phyloP scores from a whole-genome alignment of 2,113 vertebrate species.

The Gallinago undulata region DNA sequence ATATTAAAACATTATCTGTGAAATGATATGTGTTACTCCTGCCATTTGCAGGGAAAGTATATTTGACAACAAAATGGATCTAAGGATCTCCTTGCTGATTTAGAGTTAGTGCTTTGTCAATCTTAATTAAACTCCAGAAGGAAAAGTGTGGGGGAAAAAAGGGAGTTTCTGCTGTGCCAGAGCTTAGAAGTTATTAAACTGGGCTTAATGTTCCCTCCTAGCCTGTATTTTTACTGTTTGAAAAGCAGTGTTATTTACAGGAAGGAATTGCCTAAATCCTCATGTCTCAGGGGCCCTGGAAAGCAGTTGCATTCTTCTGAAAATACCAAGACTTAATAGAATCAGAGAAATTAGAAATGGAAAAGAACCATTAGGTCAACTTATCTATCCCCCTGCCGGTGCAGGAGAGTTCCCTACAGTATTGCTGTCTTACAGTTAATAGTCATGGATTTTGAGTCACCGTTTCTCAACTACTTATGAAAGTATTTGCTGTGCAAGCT shows the following conservation, averaged over 20 bases:
- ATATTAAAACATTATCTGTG: slow-evolving; percentile 84
- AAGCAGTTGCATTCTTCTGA: slow-evolving; percentile 41
- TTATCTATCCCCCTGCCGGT: slow-evolving; percentile 17
- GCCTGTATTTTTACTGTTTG: slow-evolving; percentile 19
- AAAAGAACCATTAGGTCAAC: slow-evolving; percentile 48
- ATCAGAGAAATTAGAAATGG: slow-evolving; percentile 65
- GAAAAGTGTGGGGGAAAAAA: background rate
- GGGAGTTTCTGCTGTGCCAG: slow-evolving; percentile 24
- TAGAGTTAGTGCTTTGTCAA: slow-evolving; percentile 68
- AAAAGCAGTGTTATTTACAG: slow-evolving; percentile 62
- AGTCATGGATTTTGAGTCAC: slow-evolving; percentile 4
- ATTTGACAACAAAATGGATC: slow-evolving; percentile 77
- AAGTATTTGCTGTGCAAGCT: slow-evolving; percentile 11
- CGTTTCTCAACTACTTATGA: background rate
- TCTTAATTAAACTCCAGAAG: slow-evolving; percentile 70
- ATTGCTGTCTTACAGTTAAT: slow-evolving; percentile 29
- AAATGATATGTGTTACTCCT: slow-evolving; percentile 79
- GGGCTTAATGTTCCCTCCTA: slow-evolving; percentile 19
- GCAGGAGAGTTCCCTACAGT: slow-evolving; percentile 15
- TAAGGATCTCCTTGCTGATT: slow-evolving; percentile 67
- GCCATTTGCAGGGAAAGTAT: slow-evolving; percentile 71
- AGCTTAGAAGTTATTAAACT: slow-evolving; percentile 55
- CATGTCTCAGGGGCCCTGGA: slow-evolving; percentile 33
- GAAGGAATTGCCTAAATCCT: slow-evolving; percentile 52
- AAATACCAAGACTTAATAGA: slow-evolving; percentile 32